Evolutionary conservation across 1,140 invertebrate species (phyloP).

Genomic region (Carposina sasakii): DNA sequence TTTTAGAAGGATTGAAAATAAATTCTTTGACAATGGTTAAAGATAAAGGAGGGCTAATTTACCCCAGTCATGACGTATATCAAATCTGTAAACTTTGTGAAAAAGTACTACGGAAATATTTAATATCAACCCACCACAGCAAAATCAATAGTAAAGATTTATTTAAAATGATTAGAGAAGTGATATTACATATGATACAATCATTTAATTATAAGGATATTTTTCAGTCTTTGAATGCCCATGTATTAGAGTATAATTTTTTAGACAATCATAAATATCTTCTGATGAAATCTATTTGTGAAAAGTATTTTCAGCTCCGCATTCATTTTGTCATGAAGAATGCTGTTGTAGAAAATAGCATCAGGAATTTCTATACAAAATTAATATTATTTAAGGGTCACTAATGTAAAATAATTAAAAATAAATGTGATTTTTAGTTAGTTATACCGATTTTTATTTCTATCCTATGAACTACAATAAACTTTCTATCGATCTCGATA

Average conservation of each 20-base stretch:
- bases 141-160: background rate
- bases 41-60: background rate
- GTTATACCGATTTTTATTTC: too few species aligned
- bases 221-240: background rate
- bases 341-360: background rate
- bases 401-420: too few species aligned
- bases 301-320: background rate
- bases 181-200: background rate
- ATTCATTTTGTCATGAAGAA: conserved; percentile 5
- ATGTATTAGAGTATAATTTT: background rate
- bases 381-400: conserved; percentile 7
- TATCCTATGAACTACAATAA: too few species aligned
- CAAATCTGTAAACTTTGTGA: background rate
- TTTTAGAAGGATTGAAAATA: background rate
- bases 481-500: too few species aligned
- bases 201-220: background rate
- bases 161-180: background rate
- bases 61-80: background rate
- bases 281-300: conserved; percentile 4
- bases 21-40: background rate
- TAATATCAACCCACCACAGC: too few species aligned
- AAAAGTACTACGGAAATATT: too few species aligned
- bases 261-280: background rate
- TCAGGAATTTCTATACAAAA: conserved; percentile 2
- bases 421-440: too few species aligned